Percentiles rank a stretch among this genome's conserved stretches.
phyloP scores from a whole-genome alignment of 2,888 invertebrate genomes.

The Drosophila imparisetae region DNA sequence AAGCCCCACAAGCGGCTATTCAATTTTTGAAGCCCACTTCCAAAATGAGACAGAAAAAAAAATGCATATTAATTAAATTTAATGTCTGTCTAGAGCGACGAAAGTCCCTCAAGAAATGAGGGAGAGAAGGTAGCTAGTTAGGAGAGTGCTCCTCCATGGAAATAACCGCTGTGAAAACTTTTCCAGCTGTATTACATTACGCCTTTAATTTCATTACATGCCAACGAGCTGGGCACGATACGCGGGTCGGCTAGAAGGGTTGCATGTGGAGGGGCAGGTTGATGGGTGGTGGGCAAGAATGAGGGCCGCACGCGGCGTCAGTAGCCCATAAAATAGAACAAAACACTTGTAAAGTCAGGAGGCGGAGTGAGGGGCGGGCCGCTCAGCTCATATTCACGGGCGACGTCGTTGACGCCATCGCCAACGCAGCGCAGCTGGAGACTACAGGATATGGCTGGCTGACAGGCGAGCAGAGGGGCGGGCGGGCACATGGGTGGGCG shows the following conservation, averaged over 20 bases:
- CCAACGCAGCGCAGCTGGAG: constrained; percentile 60
- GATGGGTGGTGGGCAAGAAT: not conserved
- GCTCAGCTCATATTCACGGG: constrained; percentile 63
- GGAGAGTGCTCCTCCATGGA: constrained; percentile 39
- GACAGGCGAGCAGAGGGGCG: constrained; percentile 6
- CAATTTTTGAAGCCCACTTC: constrained; percentile 1
- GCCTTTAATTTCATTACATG: constrained; percentile 75
- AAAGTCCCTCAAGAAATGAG: constrained; percentile 27
- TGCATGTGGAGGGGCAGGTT: not conserved
- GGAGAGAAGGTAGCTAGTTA: not conserved
- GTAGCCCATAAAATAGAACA: constrained; percentile 72
- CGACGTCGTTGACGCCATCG: constrained; percentile 56
- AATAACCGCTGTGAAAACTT: constrained; percentile 73
- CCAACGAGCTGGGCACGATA: constrained; percentile 47
- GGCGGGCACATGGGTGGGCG: not conserved
- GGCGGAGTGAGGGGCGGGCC: constrained; percentile 4
- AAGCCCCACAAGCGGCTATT: constrained; percentile 2
- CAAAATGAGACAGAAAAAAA: constrained; percentile 13
- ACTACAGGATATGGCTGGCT: constrained; percentile 8
- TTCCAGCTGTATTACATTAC: constrained; percentile 76
- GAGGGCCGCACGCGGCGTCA: constrained; percentile 49
- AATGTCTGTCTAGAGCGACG: constrained; percentile 58
- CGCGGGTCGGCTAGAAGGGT: not conserved
- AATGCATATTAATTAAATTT: constrained; percentile 63
- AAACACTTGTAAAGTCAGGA: constrained; percentile 72